Base-by-base conservation (phyloP, 2,797 vertebrate genomes). In the Phyllotis vaccarum region DNA sequence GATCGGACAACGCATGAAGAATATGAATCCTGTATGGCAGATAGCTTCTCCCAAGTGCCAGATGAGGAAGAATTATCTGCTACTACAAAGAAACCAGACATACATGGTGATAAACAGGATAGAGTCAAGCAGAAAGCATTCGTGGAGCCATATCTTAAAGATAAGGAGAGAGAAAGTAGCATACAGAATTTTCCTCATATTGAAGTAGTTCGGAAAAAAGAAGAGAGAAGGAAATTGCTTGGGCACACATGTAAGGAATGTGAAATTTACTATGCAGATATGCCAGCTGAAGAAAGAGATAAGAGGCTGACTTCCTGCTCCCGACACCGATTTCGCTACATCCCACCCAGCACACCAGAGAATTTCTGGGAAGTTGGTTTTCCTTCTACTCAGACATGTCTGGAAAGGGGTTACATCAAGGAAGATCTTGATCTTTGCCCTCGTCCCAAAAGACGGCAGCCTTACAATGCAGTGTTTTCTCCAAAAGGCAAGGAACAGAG, bases 301-400 rank as follows among this genome's bases (percentile, higher is more conserved):
- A 99, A 99, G 93, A 99, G 99, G 97, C 74, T 99, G 75, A 98
- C 99, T 24, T 97, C 99, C 11, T 99, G 99, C 97, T 99, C 99
- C 22, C 99, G 99, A 68, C 99, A 99, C 79, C 98, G 99, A 13
- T 99, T 99, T 96, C 99, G 98, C 0, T 99, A 99, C 86, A 98
- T 99, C 95, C 99, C 99, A 78, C 99, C 99, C 14, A 99, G 94
- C 76, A 99, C 99, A 22, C 99, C 99, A 19, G 99, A 99, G 97
- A 99, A 99, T 98, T 99, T 99, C 98, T 99, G 99, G 99, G 99
- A 99, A 94, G 99, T 99, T 87, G 99, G 99, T 87, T 99, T 99
- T 98, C 99, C 99, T 27, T 99, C 99, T 0, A 99, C 99, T 21
- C 99, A 99, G 95, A 99, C 99, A 8, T 99, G 99, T 98, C 97